Evolutionary conservation across 2,113 vertebrate species (phyloP).

Genomic region (Oostethus manadensis): DNA sequence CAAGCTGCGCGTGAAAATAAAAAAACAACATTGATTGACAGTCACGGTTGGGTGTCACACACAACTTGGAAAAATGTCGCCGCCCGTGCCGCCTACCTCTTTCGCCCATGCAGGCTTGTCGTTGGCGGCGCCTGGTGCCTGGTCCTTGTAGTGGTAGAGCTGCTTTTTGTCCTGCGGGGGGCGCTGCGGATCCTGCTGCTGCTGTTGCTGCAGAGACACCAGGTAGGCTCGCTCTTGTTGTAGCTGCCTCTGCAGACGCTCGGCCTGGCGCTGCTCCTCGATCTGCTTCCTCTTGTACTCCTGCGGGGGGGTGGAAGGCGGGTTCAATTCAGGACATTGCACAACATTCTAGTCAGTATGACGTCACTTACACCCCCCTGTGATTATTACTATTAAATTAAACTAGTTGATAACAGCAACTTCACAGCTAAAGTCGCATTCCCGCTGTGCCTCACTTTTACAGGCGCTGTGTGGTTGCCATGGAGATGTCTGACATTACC

Average conservation of each 20-base stretch:
- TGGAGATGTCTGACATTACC: constrained; percentile 70
- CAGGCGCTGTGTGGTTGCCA: constrained; percentile 1
- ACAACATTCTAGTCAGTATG: not conserved
- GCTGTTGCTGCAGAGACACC: constrained; percentile 86
- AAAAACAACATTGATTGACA: too few species aligned
- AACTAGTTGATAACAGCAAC: not conserved
- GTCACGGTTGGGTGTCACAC: not conserved
- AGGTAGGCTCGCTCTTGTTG: constrained; percentile 94
- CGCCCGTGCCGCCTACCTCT: constrained; percentile 74
- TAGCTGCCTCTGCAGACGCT: constrained; percentile 91
- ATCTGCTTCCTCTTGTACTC: constrained; percentile 98
- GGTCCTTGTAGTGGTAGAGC: constrained; percentile 97
- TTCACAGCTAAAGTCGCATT: too few species aligned
- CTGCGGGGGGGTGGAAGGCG: constrained; percentile 52
- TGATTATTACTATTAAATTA: too few species aligned
- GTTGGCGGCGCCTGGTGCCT: constrained; percentile 78
- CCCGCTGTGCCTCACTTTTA: not conserved
- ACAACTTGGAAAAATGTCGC: not conserved
- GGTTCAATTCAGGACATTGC: too few species aligned
- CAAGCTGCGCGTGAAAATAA: too few species aligned
- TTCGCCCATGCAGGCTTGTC: constrained; percentile 98
- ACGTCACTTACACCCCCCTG: not conserved
- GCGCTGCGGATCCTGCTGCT: constrained; percentile 78
- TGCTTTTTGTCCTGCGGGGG: constrained; percentile 87
- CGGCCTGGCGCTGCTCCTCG: constrained; percentile 96